phyloP scores from a whole-genome alignment of 1,140 invertebrate species.

The Mercenaria mercenaria region DNA sequence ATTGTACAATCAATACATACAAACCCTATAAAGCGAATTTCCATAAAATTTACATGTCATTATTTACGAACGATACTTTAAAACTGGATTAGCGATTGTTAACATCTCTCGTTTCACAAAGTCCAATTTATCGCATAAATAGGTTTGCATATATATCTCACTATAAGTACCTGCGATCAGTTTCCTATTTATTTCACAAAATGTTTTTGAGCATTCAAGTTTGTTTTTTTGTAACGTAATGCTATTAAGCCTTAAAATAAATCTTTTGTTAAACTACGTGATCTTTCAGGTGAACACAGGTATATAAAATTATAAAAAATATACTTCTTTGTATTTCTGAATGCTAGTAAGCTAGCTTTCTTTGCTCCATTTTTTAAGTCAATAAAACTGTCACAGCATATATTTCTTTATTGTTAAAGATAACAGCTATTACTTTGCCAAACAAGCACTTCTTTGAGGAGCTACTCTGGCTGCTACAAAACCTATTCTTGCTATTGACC shows the following conservation, averaged over 20 bases:
- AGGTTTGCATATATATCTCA: constrained; percentile 16
- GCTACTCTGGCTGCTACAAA: too few species aligned
- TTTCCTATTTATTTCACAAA: constrained; percentile 6
- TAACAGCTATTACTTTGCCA: too few species aligned
- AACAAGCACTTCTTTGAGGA: too few species aligned
- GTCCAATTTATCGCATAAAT: constrained; percentile 37
- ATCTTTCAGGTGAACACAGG: not conserved
- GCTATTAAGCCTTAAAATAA: not conserved
- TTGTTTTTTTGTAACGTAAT: not conserved
- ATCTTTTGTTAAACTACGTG: not conserved
- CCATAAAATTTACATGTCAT: constrained; percentile 61
- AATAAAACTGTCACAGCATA: too few species aligned
- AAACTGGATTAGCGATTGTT: not conserved
- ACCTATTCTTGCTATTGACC: too few species aligned
- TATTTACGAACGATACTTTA: not conserved
- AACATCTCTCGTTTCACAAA: constrained; percentile 36
- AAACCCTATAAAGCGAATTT: constrained; percentile 32
- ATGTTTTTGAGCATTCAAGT: not conserved
- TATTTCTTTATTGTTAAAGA: too few species aligned
- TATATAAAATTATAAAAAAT: too few species aligned
- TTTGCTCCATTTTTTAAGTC: too few species aligned
- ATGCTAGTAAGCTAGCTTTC: too few species aligned
- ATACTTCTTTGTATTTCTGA: too few species aligned
- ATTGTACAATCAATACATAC: constrained; percentile 29
- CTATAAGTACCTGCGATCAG: not conserved